These are phyloP conservation scores for Rhadinocentrus ornatus DNA, from an alignment of 2,797 vertebrate species.

Conservation along the genomic window DNA sequence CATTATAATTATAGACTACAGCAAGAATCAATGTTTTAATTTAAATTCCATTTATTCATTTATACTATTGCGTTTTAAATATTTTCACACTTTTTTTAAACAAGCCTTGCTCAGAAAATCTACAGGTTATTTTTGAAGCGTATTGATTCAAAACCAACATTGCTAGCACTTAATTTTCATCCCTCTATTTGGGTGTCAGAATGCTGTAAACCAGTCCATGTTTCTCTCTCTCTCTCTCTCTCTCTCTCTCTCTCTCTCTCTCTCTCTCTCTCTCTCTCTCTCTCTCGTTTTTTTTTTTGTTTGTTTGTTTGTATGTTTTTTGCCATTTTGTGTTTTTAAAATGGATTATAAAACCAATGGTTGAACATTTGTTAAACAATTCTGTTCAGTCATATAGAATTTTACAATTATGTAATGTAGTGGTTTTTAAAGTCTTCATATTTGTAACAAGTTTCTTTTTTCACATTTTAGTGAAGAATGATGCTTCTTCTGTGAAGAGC, in stretches of 20 bases:
- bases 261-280: no score
- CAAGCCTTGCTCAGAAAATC: conserved; percentile 24
- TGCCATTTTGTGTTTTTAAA: conserved; percentile 17
- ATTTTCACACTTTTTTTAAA: conserved; percentile 16
- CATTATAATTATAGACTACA: conserved; percentile 18
- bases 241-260: no score
- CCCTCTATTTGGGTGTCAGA: conserved; percentile 9
- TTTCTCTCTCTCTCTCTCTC: conserved; percentile 9
- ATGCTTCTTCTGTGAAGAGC: conserved; percentile 86
- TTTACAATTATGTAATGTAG: conserved; percentile 50
- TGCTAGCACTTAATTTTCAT: conserved; percentile 49
- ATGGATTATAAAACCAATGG: conserved; percentile 15
- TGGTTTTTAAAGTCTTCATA: conserved; percentile 19
- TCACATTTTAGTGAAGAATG: conserved; percentile 86
- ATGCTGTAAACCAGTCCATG: conserved; percentile 38
- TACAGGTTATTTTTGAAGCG: conserved; percentile 7
- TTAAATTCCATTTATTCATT: conserved; percentile 33
- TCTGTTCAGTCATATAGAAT: conserved; percentile 31
- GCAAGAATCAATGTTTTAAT: conserved; percentile 11
- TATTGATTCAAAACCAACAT: conserved; percentile 30
- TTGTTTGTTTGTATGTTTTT: not conserved
- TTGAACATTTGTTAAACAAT: conserved; percentile 22
- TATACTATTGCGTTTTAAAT: conserved; percentile 7
- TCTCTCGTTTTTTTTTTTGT: not conserved
- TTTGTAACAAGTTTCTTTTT: conserved; percentile 54